These are phyloP conservation scores for Diorhabda sublineata DNA, from an alignment of 1,140 invertebrate species.

Conservation along the genomic window DNA sequence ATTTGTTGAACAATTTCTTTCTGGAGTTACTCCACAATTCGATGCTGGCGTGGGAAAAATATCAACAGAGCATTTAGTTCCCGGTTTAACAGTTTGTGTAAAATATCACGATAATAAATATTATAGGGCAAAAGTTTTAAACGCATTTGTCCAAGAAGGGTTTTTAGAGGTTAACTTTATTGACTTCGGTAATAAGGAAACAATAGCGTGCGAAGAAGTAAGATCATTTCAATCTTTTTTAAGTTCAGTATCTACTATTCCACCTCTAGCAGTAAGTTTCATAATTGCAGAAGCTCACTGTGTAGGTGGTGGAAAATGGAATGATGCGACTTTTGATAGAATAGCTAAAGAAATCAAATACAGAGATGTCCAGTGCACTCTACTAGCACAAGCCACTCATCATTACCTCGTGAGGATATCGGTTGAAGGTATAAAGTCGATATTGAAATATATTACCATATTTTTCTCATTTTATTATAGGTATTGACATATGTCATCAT, in stretches of 20 bases:
- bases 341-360: conserved; percentile 37
- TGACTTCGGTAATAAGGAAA: conserved; percentile 65
- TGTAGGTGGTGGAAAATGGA: conserved; percentile 35
- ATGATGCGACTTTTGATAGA: conserved; percentile 30
- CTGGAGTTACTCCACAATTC: conserved; percentile 47
- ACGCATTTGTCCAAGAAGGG: conserved; percentile 47
- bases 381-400: conserved; percentile 32
- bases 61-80: conserved; percentile 45
- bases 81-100: conserved; percentile 58
- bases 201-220: conserved; percentile 53
- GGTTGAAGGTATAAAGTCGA: conserved; percentile 14
- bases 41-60: conserved; percentile 47
- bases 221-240: conserved; percentile 53
- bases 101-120: conserved; percentile 61
- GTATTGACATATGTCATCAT: conserved; percentile 13
- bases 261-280: conserved; percentile 56
- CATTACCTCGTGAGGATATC: conserved; percentile 32
- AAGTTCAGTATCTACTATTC: conserved; percentile 50
- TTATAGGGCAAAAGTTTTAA: conserved; percentile 58
- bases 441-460: neutral
- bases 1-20: conserved; percentile 54
- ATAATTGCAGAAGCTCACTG: conserved; percentile 50
- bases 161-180: conserved; percentile 61
- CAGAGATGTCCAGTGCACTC: conserved; percentile 31
- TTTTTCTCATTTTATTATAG: neutral